Conservation (phyloP, 92 coral and sea anemone species). For the Paramuricea clavata region DNA sequence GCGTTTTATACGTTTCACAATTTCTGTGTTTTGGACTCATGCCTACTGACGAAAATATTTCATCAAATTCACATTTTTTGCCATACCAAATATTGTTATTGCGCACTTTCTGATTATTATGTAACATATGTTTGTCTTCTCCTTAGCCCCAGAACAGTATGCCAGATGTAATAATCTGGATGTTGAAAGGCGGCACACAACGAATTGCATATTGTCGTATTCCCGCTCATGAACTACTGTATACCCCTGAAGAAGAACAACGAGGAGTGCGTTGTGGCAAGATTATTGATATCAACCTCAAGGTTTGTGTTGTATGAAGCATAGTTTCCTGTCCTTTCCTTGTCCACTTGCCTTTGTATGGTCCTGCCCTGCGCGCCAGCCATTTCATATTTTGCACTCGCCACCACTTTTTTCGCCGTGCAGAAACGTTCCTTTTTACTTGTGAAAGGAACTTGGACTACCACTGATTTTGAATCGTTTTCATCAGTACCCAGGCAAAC, state of each 20-base stretch:
- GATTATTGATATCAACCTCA: conserved; percentile 72
- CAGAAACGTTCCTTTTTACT: too few relatives aligned
- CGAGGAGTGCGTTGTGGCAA: conserved; percentile 88
- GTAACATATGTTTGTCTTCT: neutral
- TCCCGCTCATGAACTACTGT: conserved; percentile 88
- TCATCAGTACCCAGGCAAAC: conserved; percentile 90
- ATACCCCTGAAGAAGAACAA: conserved; percentile 71
- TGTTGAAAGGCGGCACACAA: conserved; percentile 88
- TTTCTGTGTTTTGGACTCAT: too few relatives aligned
- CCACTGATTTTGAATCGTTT: neutral
- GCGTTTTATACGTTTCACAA: too few relatives aligned
- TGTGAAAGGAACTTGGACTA: too few relatives aligned
- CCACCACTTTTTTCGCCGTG: too few relatives aligned
- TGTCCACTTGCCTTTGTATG: too few relatives aligned
- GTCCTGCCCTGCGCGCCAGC: too few relatives aligned
- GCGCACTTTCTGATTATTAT: too few relatives aligned
- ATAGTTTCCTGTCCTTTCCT: neutral
- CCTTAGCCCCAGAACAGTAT: conserved; percentile 96
- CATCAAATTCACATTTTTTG: neutral
- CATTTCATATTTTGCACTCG: too few relatives aligned
- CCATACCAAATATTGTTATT: too few relatives aligned
- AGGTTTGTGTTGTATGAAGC: conserved; percentile 70
- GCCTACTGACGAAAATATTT: too few relatives aligned
- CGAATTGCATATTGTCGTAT: conserved; percentile 94
- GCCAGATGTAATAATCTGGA: conserved; percentile 99